Conservation (phyloP, 2,113 vertebrate species). For the Coptodon rendalli region DNA sequence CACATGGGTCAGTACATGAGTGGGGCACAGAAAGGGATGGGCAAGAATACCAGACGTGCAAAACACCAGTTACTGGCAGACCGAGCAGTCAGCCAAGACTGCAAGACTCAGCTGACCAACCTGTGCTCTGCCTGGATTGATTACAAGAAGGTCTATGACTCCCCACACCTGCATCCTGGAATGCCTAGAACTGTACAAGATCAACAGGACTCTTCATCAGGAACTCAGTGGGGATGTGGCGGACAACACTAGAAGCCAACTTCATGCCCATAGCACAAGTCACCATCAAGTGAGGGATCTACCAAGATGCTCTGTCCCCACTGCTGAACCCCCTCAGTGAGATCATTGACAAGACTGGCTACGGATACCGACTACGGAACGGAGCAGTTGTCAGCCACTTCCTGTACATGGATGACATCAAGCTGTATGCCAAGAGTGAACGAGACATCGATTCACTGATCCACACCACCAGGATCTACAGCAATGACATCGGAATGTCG, state of each 20-base stretch:
- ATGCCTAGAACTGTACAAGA: not conserved
- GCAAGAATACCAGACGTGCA: rapidly evolving
- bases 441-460: rapidly evolving
- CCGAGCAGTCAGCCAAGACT: rapidly evolving
- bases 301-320: not conserved
- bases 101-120: rapidly evolving
- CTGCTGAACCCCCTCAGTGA: not conserved
- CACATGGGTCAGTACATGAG: not conserved
- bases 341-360: rapidly evolving
- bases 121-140: not conserved
- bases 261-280: rapidly evolving
- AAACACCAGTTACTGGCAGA: not conserved
- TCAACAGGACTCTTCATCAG: not conserved
- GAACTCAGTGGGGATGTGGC: not conserved
- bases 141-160: not conserved
- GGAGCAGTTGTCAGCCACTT: not conserved
- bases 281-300: rapidly evolving
- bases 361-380: rapidly evolving
- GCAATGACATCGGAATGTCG: rapidly evolving
- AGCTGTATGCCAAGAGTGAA: rapidly evolving
- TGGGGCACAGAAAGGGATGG: not conserved
- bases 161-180: rapidly evolving
- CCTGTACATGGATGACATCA: not conserved
- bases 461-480: rapidly evolving
- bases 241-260: rapidly evolving